A percentile compares a stretch with the other conserved stretches of the same genome.
phyloP scores from a whole-genome alignment of 2,113 vertebrate genomes.

The Marmota flaviventris region DNA sequence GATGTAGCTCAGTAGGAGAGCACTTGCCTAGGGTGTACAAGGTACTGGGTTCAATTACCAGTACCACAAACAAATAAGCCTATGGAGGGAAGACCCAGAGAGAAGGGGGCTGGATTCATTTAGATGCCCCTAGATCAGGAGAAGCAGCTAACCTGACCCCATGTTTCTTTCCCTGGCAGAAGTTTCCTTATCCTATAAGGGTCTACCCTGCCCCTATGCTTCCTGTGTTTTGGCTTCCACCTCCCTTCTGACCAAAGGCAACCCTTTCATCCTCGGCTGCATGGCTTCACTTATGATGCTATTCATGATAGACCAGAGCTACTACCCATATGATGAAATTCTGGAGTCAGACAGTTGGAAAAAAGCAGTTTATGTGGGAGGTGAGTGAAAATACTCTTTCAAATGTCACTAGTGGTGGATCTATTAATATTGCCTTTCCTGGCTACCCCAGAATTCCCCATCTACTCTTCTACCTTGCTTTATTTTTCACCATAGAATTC shows the following conservation, averaged over 20 bases:
- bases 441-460: neutral
- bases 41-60: too few relatives aligned
- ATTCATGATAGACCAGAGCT: conserved; percentile 94
- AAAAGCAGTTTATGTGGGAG: conserved; percentile 93
- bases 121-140: too few relatives aligned
- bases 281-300: conserved; percentile 91
- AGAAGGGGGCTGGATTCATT: neutral
- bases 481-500: neutral
- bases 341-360: conserved; percentile 97
- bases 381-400: conserved; percentile 83
- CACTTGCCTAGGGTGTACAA: too few relatives aligned
- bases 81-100: neutral
- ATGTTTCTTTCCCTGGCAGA: conserved; percentile 81
- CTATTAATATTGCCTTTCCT: neutral
- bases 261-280: conserved; percentile 87
- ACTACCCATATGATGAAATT: conserved; percentile 95
- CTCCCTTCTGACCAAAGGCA: conserved; percentile 91
- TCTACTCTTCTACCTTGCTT: neutral
- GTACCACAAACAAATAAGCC: too few relatives aligned
- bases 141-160: neutral
- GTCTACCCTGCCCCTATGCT: conserved; percentile 95
- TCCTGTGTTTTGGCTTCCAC: conserved; percentile 92
- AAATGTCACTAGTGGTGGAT: too few relatives aligned
- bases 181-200: conserved; percentile 93
- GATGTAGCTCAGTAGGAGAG: too few relatives aligned